Evolutionary conservation across 2,113 vertebrate genomes (phyloP).

Genomic region (Ancistrus triradiatus): DNA sequence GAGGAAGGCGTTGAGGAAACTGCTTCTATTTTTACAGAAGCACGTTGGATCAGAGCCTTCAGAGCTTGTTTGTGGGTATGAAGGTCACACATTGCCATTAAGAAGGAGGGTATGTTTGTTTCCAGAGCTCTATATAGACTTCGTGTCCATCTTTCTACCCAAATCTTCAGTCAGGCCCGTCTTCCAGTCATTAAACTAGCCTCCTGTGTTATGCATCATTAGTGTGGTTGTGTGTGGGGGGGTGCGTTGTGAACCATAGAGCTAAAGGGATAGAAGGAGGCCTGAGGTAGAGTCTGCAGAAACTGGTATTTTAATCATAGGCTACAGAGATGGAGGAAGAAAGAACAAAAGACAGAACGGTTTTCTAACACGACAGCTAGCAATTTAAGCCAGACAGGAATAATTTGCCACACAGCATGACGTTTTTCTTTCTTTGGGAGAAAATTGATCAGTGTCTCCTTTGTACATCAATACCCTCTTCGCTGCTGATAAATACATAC

Average conservation of each 20-base stretch:
- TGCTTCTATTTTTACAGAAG: conserved; percentile 37
- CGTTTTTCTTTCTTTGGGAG: background rate
- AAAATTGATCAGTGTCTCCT: conserved; percentile 16
- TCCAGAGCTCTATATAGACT: no score
- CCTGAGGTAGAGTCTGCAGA: conserved; percentile 1
- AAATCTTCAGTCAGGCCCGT: conserved; percentile 16
- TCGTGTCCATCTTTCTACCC: conserved; percentile 25
- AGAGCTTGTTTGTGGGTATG: conserved; percentile 25
- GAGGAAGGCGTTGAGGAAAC: conserved; percentile 20
- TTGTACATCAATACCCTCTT: background rate
- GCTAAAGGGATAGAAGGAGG: conserved; percentile 16
- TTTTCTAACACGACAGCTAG: conserved; percentile 29
- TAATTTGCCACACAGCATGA: conserved; percentile 19
- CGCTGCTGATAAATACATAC: background rate
- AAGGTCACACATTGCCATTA: conserved; percentile 25
- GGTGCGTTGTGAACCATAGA: conserved; percentile 7
- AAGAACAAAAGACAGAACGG: background rate
- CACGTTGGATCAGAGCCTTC: conserved; percentile 20
- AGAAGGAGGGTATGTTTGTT: conserved; percentile 4
- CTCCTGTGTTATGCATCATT: conserved; percentile 31
- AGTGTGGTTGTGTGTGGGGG: conserved; percentile 5
- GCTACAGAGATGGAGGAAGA: conserved; percentile 23
- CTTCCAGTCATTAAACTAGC: conserved; percentile 27
- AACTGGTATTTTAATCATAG: conserved; percentile 38
- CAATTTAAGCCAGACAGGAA: conserved; percentile 31